Percentiles rank a stretch among this genome's conserved stretches.
These are phyloP conservation scores for Falco naumanni DNA, from an alignment of 2,797 vertebrate species.

Conservation along the genomic window DNA sequence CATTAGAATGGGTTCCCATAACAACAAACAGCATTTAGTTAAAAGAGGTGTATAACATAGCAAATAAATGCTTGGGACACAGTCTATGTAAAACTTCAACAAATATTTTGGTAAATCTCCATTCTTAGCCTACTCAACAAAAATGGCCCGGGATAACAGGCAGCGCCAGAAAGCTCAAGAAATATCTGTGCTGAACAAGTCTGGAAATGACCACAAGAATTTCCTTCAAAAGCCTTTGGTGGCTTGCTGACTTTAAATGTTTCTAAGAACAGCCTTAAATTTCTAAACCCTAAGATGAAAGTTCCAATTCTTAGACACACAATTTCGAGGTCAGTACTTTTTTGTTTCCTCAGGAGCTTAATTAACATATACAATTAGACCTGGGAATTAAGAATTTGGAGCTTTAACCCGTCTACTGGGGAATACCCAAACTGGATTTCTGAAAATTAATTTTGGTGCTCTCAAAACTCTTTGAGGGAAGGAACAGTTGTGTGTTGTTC, in stretches of 20 bases:
- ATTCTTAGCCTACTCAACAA: background rate
- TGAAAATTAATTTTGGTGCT: background rate
- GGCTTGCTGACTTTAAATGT: background rate
- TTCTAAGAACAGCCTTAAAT: background rate
- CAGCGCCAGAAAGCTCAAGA: background rate
- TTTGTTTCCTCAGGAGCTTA: background rate
- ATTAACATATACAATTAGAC: background rate
- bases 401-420: background rate
- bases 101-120: background rate
- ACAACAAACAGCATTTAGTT: background rate
- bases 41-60: background rate
- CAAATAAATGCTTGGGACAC: background rate
- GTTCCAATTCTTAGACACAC: background rate
- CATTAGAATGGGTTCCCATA: background rate
- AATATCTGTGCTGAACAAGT: background rate
- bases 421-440: background rate
- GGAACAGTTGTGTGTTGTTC: background rate
- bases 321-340: background rate
- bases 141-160: background rate
- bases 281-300: background rate
- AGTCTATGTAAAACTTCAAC: background rate
- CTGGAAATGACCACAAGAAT: background rate
- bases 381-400: background rate
- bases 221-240: background rate
- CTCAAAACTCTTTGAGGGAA: background rate